These are phyloP conservation scores for Agelastica alni DNA, from an alignment of 2,888 invertebrate genomes.

Conservation along the genomic window DNA sequence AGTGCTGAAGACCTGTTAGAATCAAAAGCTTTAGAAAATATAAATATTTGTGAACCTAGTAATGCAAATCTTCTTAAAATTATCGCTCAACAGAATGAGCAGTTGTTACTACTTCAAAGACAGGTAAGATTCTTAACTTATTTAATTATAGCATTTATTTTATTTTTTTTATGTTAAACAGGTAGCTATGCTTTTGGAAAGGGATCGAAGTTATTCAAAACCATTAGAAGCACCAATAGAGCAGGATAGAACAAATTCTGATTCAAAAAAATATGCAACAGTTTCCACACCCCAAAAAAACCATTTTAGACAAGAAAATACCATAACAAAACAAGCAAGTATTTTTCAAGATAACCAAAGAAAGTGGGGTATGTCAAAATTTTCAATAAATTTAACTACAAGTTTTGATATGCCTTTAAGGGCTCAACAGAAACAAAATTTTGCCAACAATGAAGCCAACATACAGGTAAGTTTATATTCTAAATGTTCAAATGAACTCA, in stretches of 20 bases:
- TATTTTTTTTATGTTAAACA: too few relatives aligned
- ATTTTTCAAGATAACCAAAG: slow-evolving; percentile 42
- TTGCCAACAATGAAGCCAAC: slow-evolving; percentile 39
- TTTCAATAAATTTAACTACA: slow-evolving; percentile 74
- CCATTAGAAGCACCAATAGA: slow-evolving; percentile 41
- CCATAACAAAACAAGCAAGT: slow-evolving; percentile 18
- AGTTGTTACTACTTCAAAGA: slow-evolving; percentile 65
- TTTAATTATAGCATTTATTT: too few relatives aligned
- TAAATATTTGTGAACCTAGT: slow-evolving; percentile 58
- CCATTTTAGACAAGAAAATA: slow-evolving; percentile 27
- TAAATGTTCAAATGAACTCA: neutral
- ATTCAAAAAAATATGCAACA: slow-evolving; percentile 25
- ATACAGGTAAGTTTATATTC: slow-evolving; percentile 35
- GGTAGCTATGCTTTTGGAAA: slow-evolving; percentile 62
- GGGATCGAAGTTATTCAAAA: slow-evolving; percentile 44
- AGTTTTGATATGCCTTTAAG: slow-evolving; percentile 66
- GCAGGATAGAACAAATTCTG: neutral
- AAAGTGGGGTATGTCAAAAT: slow-evolving; percentile 58
- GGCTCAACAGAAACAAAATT: slow-evolving; percentile 34
- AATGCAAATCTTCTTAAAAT: slow-evolving; percentile 66
- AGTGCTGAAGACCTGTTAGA: slow-evolving; percentile 6
- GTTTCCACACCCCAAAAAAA: slow-evolving; percentile 38
- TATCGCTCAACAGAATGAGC: slow-evolving; percentile 66
- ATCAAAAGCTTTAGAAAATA: slow-evolving; percentile 23
- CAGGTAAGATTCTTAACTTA: too few relatives aligned